Conservation (phyloP, 37 sponge, comb jelly and placozoan species). For the Hormiphora californensis region DNA sequence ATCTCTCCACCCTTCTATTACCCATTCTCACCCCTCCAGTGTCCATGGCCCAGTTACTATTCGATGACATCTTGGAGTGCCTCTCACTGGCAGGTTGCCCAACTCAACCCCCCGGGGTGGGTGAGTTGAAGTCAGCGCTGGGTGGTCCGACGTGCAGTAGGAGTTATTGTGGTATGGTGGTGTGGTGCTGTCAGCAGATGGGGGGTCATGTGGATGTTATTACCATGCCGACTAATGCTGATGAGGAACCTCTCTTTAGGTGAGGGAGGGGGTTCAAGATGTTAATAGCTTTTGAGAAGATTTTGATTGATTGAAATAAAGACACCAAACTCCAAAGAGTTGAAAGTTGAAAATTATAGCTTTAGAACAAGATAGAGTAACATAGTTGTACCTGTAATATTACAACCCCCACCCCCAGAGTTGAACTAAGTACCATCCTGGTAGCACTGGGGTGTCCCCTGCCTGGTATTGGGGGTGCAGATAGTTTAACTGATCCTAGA, state of each 20-base stretch:
- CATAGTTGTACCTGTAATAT: no score
- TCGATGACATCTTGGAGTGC: slow-evolving; percentile 2
- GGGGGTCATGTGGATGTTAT: not conserved
- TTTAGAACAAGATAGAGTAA: no score
- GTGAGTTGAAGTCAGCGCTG: not conserved
- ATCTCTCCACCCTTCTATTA: no score
- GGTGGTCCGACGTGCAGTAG: not conserved
- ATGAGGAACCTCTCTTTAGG: slow-evolving; percentile 22
- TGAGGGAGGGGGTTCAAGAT: no score
- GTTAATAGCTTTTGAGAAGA: no score
- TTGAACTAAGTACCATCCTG: not conserved
- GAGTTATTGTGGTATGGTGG: not conserved
- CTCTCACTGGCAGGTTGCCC: not conserved
- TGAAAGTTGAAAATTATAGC: no score
- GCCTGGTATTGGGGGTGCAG: slow-evolving; percentile 26
- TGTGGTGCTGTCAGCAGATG: slow-evolving; percentile 26
- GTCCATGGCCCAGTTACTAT: not conserved
- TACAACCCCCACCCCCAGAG: not conserved
- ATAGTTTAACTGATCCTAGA: not conserved
- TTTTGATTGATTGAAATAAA: no score
- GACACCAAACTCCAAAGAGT: no score
- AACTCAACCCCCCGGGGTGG: not conserved
- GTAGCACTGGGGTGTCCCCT: slow-evolving; percentile 5
- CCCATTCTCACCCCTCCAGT: no score
- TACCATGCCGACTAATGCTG: not conserved